Conservation (phyloP, 1,140 invertebrate genomes). For the Leptinotarsa defecta region DNA sequence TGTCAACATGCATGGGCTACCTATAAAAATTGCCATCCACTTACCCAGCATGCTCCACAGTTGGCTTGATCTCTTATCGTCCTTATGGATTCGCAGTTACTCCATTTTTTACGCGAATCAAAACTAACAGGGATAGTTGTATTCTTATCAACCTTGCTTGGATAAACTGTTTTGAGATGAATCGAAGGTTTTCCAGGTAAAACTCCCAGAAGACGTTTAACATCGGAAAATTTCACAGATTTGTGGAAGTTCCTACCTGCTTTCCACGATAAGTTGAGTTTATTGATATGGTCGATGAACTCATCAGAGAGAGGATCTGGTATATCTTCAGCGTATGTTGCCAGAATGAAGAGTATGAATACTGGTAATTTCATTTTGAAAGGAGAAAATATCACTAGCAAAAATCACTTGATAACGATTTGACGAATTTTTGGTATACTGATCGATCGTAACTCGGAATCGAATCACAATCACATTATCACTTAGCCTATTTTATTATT, state of each 20-base stretch:
- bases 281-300: constrained; percentile 26
- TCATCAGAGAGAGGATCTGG: constrained; percentile 25
- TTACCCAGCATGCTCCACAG: constrained; percentile 38
- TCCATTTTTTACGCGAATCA: constrained; percentile 79
- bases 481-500: no score
- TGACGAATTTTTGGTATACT: no score
- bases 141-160: neutral
- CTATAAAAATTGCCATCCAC: neutral
- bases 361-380: no score
- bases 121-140: constrained; percentile 68
- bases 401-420: no score
- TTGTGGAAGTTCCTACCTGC: constrained; percentile 29
- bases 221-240: neutral
- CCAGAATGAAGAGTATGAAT: no score
- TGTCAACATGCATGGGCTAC: no score
- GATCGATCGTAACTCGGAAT: no score
- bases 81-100: constrained; percentile 72
- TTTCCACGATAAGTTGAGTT: constrained; percentile 15
- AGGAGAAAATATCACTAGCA: no score
- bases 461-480: no score
- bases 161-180: neutral
- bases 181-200: neutral
- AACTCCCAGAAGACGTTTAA: constrained; percentile 17
- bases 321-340: no score
- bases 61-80: constrained; percentile 29